Evolutionary conservation across 2,797 vertebrate species (phyloP).

Genomic region (Lutjanus argentimaculatus): DNA sequence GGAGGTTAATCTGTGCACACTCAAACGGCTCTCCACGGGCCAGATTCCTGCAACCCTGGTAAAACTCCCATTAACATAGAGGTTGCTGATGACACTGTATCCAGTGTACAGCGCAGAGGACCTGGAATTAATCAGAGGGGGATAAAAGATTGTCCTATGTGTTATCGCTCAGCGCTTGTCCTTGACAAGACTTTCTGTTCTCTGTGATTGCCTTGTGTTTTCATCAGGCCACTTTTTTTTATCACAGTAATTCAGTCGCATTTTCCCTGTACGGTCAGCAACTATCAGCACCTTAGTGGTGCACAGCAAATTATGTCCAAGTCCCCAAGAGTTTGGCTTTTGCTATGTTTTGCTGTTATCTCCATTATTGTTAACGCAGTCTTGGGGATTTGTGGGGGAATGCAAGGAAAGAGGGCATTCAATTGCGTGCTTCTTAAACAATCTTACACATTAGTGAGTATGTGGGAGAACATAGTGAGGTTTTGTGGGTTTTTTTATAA

Average conservation of each 20-base stretch:
- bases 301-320: constrained; percentile 57
- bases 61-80: constrained; percentile 76
- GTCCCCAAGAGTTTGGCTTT: constrained; percentile 51
- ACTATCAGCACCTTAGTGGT: constrained; percentile 54
- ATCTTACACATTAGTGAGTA: constrained; percentile 7
- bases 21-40: constrained; percentile 40
- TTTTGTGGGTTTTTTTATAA: background rate
- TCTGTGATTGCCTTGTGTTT: constrained; percentile 72
- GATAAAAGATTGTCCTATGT: constrained; percentile 73
- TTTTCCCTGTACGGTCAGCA: constrained; percentile 62
- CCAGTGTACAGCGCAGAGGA: constrained; percentile 56
- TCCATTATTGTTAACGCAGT: constrained; percentile 32
- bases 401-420: constrained; percentile 15
- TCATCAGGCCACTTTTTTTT: constrained; percentile 49
- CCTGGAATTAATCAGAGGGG: constrained; percentile 80
- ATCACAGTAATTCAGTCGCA: constrained; percentile 71
- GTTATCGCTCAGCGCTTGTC: constrained; percentile 70
- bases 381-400: constrained; percentile 36
- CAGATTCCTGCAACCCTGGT: constrained; percentile 55
- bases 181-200: constrained; percentile 73
- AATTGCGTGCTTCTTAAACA: constrained; percentile 9
- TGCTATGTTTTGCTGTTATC: constrained; percentile 52
- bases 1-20: constrained; percentile 66
- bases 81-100: constrained; percentile 73
- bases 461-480: background rate